A percentile compares a stretch with the other conserved stretches of the same genome.
Conservation (phyloP, 2,113 vertebrate genomes). For the Chamaea fasciata region DNA sequence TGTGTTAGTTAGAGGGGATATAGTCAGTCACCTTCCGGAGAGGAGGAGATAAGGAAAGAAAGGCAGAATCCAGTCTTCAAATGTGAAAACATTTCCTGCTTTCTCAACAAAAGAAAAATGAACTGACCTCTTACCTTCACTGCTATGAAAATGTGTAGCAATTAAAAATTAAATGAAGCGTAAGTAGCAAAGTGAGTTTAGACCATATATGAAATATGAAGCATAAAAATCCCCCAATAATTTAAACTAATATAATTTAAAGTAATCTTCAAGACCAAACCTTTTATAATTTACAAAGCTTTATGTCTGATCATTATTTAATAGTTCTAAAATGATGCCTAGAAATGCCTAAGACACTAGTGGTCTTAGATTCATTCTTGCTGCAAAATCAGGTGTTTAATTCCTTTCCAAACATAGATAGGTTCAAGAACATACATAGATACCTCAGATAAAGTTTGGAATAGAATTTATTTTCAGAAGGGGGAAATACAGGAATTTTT, state of each 20-base stretch:
- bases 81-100: background rate
- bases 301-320: background rate
- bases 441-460: background rate
- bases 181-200: background rate
- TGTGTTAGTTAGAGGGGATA: background rate
- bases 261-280: background rate
- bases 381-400: background rate
- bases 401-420: background rate
- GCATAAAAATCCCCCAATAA: background rate
- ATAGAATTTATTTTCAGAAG: background rate
- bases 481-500: background rate
- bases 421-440: background rate
- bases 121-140: background rate
- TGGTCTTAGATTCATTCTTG: background rate
- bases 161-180: background rate
- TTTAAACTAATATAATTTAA: background rate
- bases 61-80: background rate
- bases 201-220: background rate
- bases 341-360: background rate
- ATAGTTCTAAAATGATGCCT: background rate
- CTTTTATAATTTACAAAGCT: background rate
- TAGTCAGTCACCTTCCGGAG: background rate
- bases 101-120: background rate
- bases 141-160: background rate
- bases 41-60: background rate